These are phyloP conservation scores for Erannis defoliaria DNA, from an alignment of 2,888 invertebrate genomes.

Conservation along the genomic window DNA sequence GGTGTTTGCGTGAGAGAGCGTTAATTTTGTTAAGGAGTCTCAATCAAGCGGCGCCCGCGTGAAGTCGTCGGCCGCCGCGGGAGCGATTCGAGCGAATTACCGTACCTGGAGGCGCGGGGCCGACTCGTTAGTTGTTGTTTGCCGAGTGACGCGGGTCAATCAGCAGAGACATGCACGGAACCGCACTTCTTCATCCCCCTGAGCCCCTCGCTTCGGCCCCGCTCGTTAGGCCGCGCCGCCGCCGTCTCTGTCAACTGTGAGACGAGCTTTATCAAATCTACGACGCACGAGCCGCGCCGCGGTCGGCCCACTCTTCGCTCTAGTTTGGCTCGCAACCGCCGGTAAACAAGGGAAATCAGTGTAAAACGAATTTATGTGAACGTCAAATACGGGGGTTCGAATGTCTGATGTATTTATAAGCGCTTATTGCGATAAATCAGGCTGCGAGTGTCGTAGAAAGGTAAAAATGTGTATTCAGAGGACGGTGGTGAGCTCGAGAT, in stretches of 20 bases:
- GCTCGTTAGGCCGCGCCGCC: conserved; percentile 76
- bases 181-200: conserved; percentile 84
- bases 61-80: conserved; percentile 77
- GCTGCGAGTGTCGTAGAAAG: conserved; percentile 28
- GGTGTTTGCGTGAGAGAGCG: conserved; percentile 81
- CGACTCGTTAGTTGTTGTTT: conserved; percentile 87
- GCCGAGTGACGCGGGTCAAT: conserved; percentile 87
- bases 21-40: conserved; percentile 85
- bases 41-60: conserved; percentile 79
- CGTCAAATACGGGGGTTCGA: conserved; percentile 64
- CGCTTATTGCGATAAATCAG: conserved; percentile 42
- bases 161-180: conserved; percentile 87
- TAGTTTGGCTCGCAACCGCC: conserved; percentile 80
- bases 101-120: conserved; percentile 83
- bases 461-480: conserved; percentile 40
- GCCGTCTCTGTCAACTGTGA: conserved; percentile 85
- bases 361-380: conserved; percentile 80
- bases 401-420: conserved; percentile 48
- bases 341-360: conserved; percentile 84
- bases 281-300: conserved; percentile 84
- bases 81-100: conserved; percentile 78
- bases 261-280: conserved; percentile 86
- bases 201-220: conserved; percentile 59
- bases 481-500: conserved; percentile 45
- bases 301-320: conserved; percentile 82